These are phyloP conservation scores for Bombus terrestris DNA, from an alignment of 1,140 invertebrate genomes.

Conservation along the genomic window DNA sequence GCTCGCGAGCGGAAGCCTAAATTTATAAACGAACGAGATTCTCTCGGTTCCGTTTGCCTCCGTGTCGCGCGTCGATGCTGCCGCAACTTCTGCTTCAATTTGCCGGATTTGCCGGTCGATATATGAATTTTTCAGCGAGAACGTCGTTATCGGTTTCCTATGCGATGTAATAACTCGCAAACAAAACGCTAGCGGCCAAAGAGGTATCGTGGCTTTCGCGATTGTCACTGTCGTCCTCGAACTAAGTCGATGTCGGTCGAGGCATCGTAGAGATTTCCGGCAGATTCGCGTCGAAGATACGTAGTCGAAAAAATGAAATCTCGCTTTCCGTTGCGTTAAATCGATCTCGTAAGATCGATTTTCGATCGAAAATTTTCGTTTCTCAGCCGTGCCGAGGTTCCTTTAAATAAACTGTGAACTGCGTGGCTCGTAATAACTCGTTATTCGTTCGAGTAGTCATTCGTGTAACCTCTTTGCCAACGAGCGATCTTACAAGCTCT, in stretches of 20 bases:
- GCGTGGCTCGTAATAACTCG: no score
- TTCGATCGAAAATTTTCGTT: background rate
- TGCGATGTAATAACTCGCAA: background rate
- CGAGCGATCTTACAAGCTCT: no score
- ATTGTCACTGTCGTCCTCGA: background rate
- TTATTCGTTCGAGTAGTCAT: no score
- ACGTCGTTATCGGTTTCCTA: background rate
- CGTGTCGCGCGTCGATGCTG: no score
- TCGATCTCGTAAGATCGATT: background rate
- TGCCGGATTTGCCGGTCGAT: no score
- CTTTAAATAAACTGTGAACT: no score
- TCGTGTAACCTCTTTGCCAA: no score
- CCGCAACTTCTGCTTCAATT: background rate
- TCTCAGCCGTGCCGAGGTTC: no score
- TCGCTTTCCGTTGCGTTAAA: background rate
- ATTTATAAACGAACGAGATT: background rate
- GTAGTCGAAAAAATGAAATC: background rate
- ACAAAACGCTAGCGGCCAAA: background rate
- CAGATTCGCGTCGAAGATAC: background rate
- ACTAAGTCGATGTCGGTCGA: background rate
- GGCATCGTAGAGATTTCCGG: background rate
- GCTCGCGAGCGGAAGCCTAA: background rate
- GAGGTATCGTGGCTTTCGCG: background rate
- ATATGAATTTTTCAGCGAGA: background rate
- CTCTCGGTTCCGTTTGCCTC: no score